Evolutionary conservation across 2,797 vertebrate genomes (phyloP).

Genomic region (Ibycter americanus): DNA sequence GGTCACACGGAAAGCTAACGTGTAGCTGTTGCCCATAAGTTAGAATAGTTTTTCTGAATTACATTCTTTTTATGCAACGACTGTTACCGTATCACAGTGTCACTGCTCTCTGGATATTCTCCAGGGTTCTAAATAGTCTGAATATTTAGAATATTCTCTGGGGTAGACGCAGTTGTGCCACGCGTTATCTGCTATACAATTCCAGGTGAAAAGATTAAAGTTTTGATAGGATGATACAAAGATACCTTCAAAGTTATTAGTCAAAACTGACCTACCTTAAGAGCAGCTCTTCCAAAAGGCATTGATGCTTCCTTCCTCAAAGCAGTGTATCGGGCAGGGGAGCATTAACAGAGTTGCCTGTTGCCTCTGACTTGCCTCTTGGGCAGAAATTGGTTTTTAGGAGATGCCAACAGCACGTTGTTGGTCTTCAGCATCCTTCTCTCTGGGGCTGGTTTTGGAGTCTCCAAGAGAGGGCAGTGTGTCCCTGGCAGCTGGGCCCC

Average conservation of each 20-base stretch:
- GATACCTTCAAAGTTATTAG: neutral
- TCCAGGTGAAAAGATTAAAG: neutral
- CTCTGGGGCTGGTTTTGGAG: neutral
- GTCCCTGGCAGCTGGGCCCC: neutral
- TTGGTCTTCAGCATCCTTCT: neutral
- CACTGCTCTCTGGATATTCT: neutral
- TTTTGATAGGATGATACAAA: neutral
- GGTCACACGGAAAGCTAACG: accelerated
- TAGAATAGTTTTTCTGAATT: neutral
- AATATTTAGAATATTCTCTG: neutral
- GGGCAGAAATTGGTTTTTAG: accelerated
- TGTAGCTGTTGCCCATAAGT: accelerated
- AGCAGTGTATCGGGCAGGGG: accelerated
- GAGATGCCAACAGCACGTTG: neutral
- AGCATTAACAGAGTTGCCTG: neutral
- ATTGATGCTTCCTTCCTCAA: neutral
- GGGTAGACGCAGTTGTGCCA: neutral
- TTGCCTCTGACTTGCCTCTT: neutral
- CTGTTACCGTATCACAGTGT: too few relatives aligned
- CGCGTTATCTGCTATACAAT: neutral
- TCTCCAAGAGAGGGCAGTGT: conserved; percentile 53
- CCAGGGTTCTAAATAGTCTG: too few relatives aligned
- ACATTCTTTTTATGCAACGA: accelerated
- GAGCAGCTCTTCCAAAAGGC: neutral
- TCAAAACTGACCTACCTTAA: conserved; percentile 6